phyloP scores from a whole-genome alignment of 2,113 vertebrate species.

The Entomyzon cyanotis region DNA sequence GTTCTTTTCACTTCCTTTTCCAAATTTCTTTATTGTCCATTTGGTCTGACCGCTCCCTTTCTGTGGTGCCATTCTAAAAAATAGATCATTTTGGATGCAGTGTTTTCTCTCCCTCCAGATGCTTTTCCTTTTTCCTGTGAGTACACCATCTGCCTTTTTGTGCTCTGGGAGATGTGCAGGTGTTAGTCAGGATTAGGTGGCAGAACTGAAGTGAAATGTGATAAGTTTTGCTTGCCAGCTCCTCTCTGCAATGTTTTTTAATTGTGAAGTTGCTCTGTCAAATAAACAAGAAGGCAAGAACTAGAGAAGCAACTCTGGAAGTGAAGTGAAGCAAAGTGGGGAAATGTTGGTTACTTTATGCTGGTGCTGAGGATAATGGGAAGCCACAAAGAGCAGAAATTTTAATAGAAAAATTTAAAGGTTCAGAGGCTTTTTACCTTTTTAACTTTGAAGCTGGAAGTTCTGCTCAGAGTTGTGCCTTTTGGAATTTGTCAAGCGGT shows the following conservation, averaged over 20 bases:
- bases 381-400: background rate
- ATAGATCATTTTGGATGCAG: background rate
- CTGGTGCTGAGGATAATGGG: background rate
- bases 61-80: background rate
- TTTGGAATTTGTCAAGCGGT: background rate
- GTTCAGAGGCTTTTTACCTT: background rate
- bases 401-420: background rate
- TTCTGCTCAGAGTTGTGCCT: background rate
- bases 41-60: background rate
- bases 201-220: background rate
- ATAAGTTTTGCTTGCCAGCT: background rate
- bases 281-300: background rate
- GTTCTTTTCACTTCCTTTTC: background rate
- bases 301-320: background rate
- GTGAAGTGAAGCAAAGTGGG: background rate
- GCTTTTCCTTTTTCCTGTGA: background rate
- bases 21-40: background rate
- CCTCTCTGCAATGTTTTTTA: background rate
- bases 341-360: background rate
- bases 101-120: background rate
- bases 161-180: background rate
- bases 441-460: background rate
- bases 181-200: constrained; percentile 13
- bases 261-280: background rate
- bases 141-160: background rate